Evolutionary conservation across 2,797 vertebrate genomes (phyloP), one percentile per base, ranked within the genome.

Genomic region (Lutjanus argentimaculatus): DNA sequence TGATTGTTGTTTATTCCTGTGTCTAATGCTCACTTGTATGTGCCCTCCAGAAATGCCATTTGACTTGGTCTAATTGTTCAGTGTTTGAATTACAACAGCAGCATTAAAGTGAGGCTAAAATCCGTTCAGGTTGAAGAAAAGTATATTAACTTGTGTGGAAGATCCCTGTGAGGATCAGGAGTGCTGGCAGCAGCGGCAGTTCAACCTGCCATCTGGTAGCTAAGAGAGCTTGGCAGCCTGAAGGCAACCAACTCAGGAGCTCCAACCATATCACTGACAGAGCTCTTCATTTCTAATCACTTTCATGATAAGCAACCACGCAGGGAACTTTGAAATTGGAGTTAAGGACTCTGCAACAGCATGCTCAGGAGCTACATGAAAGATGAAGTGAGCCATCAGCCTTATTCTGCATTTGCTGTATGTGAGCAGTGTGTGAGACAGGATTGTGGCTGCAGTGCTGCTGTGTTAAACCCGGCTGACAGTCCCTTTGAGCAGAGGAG

Each of bases 261-360:
- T 93, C 79, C 88, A 92, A 88, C 89, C 78, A 57, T 85, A 93
- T 89, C 83, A 87, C 79, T 90, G 91, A 92, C 88, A 82, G 77
- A 91, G 90, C 72, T 82, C 77, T 89, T 93, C 86, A 89, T 93
- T 88, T 90, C 85, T 85, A 90, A 92, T 91, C 91, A 86, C 89
- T 90, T 91, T 92, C 74, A 83, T 78, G 82, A 91, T 92, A 88
- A 85, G 87, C 64, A 85, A 81, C 87, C 85, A 86, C 49, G 8
- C 82, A 67, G 82, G 89, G 82, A 92, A 89, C 84, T 88, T 89
- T 91, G 79, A 92, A 91, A 92, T 80, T 66, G 73, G 40, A 91
- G 82, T 79, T 89, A 86, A 92, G 82, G 86, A 91, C 77, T 84
- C 86, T 75, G 80, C 63, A 84, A 68, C 45, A 36, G 80, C 62